Evolutionary conservation across 2,888 invertebrate species (phyloP).

Genomic region (Aproaerema taeniolella): DNA sequence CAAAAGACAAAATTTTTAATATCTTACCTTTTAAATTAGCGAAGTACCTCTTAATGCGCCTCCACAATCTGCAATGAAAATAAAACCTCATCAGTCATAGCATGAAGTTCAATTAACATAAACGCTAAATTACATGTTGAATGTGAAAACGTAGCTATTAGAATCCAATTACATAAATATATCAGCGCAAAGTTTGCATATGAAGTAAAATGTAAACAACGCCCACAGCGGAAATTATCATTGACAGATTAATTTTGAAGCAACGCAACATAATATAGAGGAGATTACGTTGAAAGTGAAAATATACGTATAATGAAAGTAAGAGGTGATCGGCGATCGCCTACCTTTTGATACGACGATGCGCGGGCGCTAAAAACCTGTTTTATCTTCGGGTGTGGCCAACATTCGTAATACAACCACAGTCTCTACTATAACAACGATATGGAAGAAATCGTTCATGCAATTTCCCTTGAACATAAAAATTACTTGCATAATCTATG

Average conservation of each 20-base stretch:
- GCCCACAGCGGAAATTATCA: no score
- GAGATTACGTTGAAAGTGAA: constrained; percentile 66
- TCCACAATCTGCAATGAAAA: constrained; percentile 38
- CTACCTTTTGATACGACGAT: constrained; percentile 46
- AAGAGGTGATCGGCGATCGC: constrained; percentile 45
- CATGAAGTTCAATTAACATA: no score
- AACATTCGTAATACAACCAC: constrained; percentile 7
- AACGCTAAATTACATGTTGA: no score
- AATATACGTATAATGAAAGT: constrained; percentile 65
- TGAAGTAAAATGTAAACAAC: no score
- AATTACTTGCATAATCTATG: constrained; percentile 10
- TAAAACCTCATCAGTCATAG: not conserved
- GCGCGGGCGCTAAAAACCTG: constrained; percentile 25
- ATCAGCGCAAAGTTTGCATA: no score
- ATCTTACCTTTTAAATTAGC: constrained; percentile 42
- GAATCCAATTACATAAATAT: no score
- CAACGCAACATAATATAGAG: constrained; percentile 39
- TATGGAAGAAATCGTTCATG: constrained; percentile 12
- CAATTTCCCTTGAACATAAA: constrained; percentile 13
- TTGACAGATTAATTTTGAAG: constrained; percentile 29
- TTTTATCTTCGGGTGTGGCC: constrained; percentile 31
- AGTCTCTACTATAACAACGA: constrained; percentile 9
- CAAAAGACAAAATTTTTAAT: no score
- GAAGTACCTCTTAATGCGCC: constrained; percentile 28
- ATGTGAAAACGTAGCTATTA: no score